phyloP scores from a whole-genome alignment of 2,113 vertebrate genomes.

The Podilymbus podiceps region DNA sequence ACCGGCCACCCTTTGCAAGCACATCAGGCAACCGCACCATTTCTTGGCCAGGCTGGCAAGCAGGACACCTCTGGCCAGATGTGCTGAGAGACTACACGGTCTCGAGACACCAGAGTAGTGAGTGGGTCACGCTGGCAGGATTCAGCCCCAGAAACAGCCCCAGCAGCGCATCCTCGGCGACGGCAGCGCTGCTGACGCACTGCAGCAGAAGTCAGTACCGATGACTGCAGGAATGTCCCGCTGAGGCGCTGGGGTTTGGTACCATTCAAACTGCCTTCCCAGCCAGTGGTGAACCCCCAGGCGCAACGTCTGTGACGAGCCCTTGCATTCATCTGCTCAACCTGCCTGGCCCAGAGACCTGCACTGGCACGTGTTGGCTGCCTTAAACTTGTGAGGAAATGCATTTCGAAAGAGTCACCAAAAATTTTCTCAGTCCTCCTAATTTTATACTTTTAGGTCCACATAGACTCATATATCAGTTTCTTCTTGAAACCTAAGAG shows the following conservation, averaged over 20 bases:
- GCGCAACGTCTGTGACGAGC: accelerated
- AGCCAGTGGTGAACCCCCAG: accelerated
- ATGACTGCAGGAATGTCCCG: accelerated
- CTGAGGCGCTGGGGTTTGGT: background rate
- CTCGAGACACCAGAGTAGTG: background rate
- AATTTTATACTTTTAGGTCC: background rate
- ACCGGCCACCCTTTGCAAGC: background rate
- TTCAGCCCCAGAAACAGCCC: background rate
- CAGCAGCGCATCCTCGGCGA: accelerated
- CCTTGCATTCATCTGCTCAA: accelerated
- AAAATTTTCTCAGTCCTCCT: background rate
- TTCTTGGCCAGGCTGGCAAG: background rate
- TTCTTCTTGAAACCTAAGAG: background rate
- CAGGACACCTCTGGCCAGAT: background rate
- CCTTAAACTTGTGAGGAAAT: background rate
- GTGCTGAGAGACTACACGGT: background rate
- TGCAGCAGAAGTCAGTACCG: background rate
- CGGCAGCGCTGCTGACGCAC: background rate
- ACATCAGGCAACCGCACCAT: background rate
- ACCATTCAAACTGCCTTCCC: background rate
- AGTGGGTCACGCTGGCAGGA: background rate
- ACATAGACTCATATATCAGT: background rate
- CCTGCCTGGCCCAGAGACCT: background rate
- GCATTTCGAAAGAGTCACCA: background rate
- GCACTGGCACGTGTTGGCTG: accelerated